Evolutionary conservation across 1,140 invertebrate genomes (phyloP), one percentile per base, ranked within the genome.

Genomic region (Scaptomyza pallida): DNA sequence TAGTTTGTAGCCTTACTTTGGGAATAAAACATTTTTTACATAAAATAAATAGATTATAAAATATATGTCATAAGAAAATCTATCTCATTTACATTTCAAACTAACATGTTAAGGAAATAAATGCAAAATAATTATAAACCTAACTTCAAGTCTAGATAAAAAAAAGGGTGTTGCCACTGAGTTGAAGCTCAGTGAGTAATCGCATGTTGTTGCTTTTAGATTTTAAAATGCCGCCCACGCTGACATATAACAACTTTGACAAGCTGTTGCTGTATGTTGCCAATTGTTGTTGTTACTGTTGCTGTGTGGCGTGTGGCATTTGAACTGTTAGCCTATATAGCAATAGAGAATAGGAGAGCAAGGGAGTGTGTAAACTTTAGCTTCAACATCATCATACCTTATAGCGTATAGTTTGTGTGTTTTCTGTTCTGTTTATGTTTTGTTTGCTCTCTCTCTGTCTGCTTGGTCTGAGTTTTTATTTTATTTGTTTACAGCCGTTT

Each of bases 401-500:
- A 63, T 40, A n/a, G 12, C 41, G 41, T 41, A 33, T 35, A 35
- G 5, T 50, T 26, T 51, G 47, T 45, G 48, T 33, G 35, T 23
- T 56, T 75, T 68, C 48, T 63, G 52, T 30, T 80, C 45, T 78
- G 79, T 78, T 83, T 83, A 78, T 54, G 60, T 64, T 71, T 71
- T 26, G 60, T 64, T 56, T 61, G 64, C 54, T 16, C 19, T 10
- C 30, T 33, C 9, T 48, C 15, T 8, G 12, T 15, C 2, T 33
- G 6, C 41, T 15, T 15, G 8, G 8, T 12, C 23, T 3, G 13
- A 33, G 8, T 55, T 37, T 41, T 37, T 17, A 13, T 37, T 59
- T 61, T 55, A 56, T 78, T 82, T 82, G 79, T 80, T 83, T 85
- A 80, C 65, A 63, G 71, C 57, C 41, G 73, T 62, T 82, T 82